phyloP scores from a whole-genome alignment of 1,140 invertebrate species.

The Heterodera carotae region DNA sequence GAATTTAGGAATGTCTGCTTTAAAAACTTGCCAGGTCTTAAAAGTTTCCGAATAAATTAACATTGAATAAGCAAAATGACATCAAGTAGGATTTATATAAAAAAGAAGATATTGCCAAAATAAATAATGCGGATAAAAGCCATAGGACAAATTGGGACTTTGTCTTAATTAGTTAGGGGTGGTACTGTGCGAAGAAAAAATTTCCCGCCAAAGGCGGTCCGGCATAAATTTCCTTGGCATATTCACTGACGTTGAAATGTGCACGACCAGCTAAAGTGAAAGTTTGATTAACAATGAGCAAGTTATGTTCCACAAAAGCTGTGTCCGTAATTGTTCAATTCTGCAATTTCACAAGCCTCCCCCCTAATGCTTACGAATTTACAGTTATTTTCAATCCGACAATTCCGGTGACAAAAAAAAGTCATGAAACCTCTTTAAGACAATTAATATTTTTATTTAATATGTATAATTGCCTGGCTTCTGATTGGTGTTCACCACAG shows the following conservation, averaged over 20 bases:
- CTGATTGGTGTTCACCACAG: background rate
- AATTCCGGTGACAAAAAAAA: no score
- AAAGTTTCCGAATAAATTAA: no score
- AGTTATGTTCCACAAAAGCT: background rate
- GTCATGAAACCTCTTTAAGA: no score
- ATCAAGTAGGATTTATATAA: no score
- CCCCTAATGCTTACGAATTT: no score
- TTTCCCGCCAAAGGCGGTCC: conserved; percentile 80
- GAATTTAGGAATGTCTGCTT: no score
- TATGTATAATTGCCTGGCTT: conserved; percentile 70
- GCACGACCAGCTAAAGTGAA: conserved; percentile 72
- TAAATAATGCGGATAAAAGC: no score
- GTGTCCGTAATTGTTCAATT: background rate
- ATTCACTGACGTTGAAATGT: conserved; percentile 78
- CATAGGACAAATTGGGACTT: background rate
- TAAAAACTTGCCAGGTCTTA: no score
- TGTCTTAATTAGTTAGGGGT: conserved; percentile 71
- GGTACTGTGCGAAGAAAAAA: conserved; percentile 81
- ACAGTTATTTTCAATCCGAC: no score
- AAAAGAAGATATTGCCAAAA: no score
- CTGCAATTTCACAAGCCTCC: conserved; percentile 70
- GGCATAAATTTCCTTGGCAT: conserved; percentile 79
- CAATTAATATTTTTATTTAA: no score
- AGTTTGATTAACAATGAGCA: conserved; percentile 39
- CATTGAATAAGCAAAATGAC: no score